Conservation (phyloP, 2,888 invertebrate genomes). For the Mactromeris polynyma region DNA sequence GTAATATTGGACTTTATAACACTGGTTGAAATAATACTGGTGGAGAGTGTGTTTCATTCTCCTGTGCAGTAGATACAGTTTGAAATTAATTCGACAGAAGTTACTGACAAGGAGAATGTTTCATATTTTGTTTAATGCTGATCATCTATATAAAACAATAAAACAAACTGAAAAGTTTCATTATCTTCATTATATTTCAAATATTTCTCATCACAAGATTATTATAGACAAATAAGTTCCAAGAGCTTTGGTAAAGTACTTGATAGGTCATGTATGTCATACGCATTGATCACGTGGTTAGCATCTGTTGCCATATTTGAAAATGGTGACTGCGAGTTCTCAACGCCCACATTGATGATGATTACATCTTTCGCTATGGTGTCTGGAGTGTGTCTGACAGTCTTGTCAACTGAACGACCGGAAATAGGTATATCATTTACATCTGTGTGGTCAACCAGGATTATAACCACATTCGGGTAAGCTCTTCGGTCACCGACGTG, state of each 20-base stretch:
- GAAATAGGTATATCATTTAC: neutral
- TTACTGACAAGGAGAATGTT: too few species aligned
- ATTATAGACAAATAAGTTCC: neutral
- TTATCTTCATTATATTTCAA: too few species aligned
- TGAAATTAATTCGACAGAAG: too few species aligned
- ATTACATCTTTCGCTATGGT: slow-evolving; percentile 6
- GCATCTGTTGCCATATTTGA: slow-evolving; percentile 1
- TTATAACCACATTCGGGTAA: neutral
- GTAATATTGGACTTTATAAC: too few species aligned
- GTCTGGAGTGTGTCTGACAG: neutral
- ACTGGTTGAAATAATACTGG: too few species aligned
- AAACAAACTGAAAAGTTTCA: too few species aligned
- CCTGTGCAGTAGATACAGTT: too few species aligned
- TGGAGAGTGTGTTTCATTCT: too few species aligned
- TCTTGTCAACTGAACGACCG: neutral
- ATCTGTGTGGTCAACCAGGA: neutral
- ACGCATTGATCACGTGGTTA: slow-evolving; percentile 7
- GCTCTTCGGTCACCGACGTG: neutral
- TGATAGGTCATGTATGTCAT: neutral
- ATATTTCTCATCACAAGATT: neutral
- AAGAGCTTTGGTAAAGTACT: neutral
- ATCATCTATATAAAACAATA: too few species aligned
- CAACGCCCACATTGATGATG: slow-evolving; percentile 2
- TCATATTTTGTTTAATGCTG: too few species aligned
- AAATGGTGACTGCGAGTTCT: neutral